These are phyloP conservation scores for Euborellia annulipes DNA, from an alignment of 1,140 invertebrate species.

Conservation along the genomic window DNA sequence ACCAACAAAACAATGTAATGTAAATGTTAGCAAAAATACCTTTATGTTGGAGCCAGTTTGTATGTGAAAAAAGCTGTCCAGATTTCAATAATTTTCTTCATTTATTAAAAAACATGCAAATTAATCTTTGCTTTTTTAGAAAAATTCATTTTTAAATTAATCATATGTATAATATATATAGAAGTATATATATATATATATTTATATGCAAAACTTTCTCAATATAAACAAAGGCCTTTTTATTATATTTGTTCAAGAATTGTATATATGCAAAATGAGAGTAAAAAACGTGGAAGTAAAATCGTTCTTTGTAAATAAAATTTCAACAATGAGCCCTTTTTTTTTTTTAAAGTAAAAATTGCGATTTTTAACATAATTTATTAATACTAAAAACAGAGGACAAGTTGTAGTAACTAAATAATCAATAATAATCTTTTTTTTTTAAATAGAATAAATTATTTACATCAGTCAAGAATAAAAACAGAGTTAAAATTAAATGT, in stretches of 20 bases:
- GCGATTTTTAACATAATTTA: slow-evolving; percentile 3
- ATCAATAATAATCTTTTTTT: slow-evolving; percentile 12
- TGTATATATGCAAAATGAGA: not conserved
- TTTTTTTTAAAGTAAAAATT: slow-evolving; percentile 2
- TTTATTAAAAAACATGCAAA: no score
- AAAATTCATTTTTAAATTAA: no score
- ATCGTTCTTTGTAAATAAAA: not conserved
- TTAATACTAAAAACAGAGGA: slow-evolving; percentile 9
- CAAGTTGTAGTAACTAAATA: slow-evolving; percentile 16
- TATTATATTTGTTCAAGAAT: not conserved
- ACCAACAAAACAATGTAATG: slow-evolving; percentile 5
- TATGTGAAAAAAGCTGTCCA: no score
- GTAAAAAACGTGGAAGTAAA: not conserved
- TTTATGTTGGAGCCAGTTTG: no score
- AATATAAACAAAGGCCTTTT: not conserved
- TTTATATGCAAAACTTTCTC: not conserved
- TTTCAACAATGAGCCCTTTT: not conserved
- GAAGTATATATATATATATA: no score
- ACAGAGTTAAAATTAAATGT: slow-evolving; percentile 6
- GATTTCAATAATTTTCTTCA: no score
- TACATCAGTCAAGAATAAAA: slow-evolving; percentile 12
- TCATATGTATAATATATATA: no score
- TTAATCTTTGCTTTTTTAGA: no score
- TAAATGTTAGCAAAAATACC: slow-evolving; percentile 1
- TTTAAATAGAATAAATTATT: slow-evolving; percentile 5